phyloP scores from a whole-genome alignment of 2,888 invertebrate species.

The Nemoura dubitans region DNA sequence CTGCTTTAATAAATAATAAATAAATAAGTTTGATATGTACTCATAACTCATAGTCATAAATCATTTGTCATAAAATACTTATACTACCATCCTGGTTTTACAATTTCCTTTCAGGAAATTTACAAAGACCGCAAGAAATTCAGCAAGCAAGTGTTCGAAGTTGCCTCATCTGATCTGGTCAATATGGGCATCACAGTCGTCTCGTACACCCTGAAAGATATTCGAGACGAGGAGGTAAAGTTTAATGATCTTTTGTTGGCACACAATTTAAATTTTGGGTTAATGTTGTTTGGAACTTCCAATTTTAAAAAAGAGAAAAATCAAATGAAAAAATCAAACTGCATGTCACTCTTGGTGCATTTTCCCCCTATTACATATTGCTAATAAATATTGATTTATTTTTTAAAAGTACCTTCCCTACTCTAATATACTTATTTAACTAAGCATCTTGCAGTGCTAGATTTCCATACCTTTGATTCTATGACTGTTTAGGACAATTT shows the following conservation, averaged over 20 bases:
- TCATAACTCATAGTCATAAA: too few relatives aligned
- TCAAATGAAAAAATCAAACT: neutral
- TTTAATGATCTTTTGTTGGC: too few relatives aligned
- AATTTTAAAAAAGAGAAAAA: too few relatives aligned
- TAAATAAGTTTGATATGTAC: too few relatives aligned
- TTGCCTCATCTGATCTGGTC: constrained; percentile 92
- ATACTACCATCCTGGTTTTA: constrained; percentile 10
- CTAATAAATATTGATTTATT: neutral
- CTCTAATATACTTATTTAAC: neutral
- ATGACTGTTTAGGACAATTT: neutral
- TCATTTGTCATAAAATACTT: neutral
- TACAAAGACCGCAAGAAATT: constrained; percentile 96
- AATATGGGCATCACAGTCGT: constrained; percentile 97
- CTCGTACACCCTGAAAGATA: constrained; percentile 93
- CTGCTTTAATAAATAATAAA: too few relatives aligned
- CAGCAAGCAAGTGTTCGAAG: constrained; percentile 92
- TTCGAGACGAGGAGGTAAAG: constrained; percentile 91
- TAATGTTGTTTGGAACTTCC: too few relatives aligned
- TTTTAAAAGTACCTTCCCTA: neutral
- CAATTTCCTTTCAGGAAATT: constrained; percentile 70
- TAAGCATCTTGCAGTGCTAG: constrained; percentile 4
- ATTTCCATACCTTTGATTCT: neutral
- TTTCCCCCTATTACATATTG: constrained; percentile 13
- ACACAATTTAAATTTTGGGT: too few relatives aligned
- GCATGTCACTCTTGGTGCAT: neutral